These are phyloP conservation scores for Denticeps clupeoides DNA, from an alignment of 2,797 vertebrate genomes.

Conservation along the genomic window DNA sequence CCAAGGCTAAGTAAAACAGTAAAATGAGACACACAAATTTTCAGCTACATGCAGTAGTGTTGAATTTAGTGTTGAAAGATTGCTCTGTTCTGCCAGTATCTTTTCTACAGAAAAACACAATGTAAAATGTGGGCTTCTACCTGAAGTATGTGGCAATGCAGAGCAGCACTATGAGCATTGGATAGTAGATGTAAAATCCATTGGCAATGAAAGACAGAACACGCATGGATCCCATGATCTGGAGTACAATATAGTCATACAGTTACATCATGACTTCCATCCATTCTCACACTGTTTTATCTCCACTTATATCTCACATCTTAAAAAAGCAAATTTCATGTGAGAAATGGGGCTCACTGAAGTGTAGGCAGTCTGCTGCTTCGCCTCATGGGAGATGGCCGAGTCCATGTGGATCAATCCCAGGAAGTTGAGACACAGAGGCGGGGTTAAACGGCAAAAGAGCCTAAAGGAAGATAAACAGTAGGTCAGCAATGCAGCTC, in stretches of 20 bases:
- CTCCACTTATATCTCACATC: background rate
- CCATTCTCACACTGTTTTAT: background rate
- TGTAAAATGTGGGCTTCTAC: slow-evolving; percentile 49
- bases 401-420: slow-evolving; percentile 96
- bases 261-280: background rate
- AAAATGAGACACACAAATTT: too few species aligned
- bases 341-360: slow-evolving; percentile 60
- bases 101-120: too few species aligned
- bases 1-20: slow-evolving; percentile 71
- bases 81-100: too few species aligned
- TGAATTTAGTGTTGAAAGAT: too few species aligned
- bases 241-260: slow-evolving; percentile 25
- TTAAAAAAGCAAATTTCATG: too few species aligned
- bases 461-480: slow-evolving; percentile 57
- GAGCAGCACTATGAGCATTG: slow-evolving; percentile 91
- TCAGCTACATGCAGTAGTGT: background rate
- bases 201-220: slow-evolving; percentile 93
- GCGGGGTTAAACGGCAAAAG: slow-evolving; percentile 92
- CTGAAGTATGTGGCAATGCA: slow-evolving; percentile 97
- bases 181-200: slow-evolving; percentile 97
- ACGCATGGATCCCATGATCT: slow-evolving; percentile 97
- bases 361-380: slow-evolving; percentile 87
- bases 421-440: slow-evolving; percentile 94
- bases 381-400: slow-evolving; percentile 78
- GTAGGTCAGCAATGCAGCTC: background rate